Conservation (phyloP, 2,113 vertebrate species). For the Anhinga rufa region DNA sequence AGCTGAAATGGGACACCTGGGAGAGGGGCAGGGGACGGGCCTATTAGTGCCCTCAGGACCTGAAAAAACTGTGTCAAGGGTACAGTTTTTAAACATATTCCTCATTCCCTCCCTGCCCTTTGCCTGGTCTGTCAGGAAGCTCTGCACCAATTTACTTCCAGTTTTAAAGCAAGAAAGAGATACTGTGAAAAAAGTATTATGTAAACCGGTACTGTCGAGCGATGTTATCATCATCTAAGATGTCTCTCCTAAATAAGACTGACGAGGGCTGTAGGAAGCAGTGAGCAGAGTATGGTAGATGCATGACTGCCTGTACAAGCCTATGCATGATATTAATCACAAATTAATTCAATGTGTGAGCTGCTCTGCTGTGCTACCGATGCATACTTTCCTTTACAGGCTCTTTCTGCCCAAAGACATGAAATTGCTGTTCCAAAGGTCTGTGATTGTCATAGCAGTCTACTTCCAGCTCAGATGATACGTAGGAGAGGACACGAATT, state of each 20-base stretch:
- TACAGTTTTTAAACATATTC: background rate
- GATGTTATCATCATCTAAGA: background rate
- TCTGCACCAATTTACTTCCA: background rate
- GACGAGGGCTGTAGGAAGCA: background rate
- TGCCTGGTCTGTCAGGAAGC: background rate
- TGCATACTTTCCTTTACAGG: background rate
- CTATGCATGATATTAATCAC: background rate
- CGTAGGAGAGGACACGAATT: background rate
- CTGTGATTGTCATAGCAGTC: background rate
- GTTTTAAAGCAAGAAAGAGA: background rate
- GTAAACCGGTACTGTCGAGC: background rate
- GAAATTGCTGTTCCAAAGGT: background rate
- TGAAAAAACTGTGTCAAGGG: background rate
- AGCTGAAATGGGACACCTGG: background rate
- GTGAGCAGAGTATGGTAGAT: background rate
- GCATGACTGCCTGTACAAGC: background rate
- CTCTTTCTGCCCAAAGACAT: background rate
- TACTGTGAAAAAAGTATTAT: background rate
- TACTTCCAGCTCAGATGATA: background rate
- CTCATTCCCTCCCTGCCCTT: fast-evolving
- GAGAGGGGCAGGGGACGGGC: background rate
- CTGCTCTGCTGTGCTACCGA: background rate
- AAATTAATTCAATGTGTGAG: background rate
- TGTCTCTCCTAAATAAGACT: background rate
- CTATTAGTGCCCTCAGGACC: background rate